Evolutionary conservation across 2,797 vertebrate species (phyloP), one percentile per base, ranked within the genome.

Genomic region (Todus mexicanus): DNA sequence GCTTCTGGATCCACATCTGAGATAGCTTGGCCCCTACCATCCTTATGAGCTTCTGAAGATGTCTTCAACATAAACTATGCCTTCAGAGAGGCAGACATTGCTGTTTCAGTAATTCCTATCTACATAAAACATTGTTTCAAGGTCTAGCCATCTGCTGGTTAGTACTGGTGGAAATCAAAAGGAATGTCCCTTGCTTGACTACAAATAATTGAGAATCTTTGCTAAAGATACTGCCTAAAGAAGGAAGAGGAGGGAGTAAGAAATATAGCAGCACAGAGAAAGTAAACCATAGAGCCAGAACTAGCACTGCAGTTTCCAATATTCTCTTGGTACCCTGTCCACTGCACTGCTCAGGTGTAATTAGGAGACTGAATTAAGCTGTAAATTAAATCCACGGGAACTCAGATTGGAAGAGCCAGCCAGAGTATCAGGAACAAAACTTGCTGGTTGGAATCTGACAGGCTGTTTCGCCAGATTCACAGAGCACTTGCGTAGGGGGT

Each of bases 401-500:
- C 70, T 64, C 68, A 23, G 83, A 61, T 27, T 5, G 53, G 71
- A 71, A 89, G 15, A 87, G 15, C n/a, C 43, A 38, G 53, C 65
- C 84, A 90, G 57, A 68, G 35, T 60, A 86, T 56, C 68, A 71
- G 71, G 63, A 87, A 59, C 75, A 91, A 80, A 87, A 54, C 65
- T 59, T 61, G 42, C 45, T 10, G 78, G 56, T 42, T 80, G 91
- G 72, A 89, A 93, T 95, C 54, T 83, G 78, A 93, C 95, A 75
- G 25, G 84, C 71, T 84, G 53, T 92, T 92, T 38, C 29, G 22
- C 40, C 17, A 60, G 71, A 48, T 68, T 87, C 74, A 48, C 51
- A 66, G 68, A 63, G 56, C 18, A 12, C 57, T 94, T 84, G 57
- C 83, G 68, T n/a, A n/a, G n/a, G n/a, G n/a, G n/a, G n/a, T n/a